These are phyloP conservation scores for Holothuria scabra DNA, from an alignment of 53 echinoderm and acorn worm species.

Conservation along the genomic window DNA sequence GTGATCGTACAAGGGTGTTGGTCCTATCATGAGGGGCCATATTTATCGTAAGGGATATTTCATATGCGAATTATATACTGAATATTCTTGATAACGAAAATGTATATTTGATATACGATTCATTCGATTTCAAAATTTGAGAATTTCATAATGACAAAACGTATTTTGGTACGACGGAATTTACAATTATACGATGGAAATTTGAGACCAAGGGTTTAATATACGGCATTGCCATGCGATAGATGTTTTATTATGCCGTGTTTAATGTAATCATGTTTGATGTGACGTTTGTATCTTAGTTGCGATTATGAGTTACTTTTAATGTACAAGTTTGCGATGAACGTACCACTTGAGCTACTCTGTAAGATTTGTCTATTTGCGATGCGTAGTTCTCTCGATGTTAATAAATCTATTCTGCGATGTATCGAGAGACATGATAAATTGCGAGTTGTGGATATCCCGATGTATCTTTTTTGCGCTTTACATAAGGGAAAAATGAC, in stretches of 20 bases:
- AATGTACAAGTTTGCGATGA: no score
- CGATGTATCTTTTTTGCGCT: constrained; percentile 10
- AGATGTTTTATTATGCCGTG: no score
- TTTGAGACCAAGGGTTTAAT: no score
- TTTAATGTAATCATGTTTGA: no score
- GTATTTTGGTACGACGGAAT: no score
- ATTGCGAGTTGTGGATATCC: constrained; percentile 7
- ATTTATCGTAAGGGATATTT: neutral
- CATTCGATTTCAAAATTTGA: no score
- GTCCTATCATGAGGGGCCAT: constrained; percentile 10
- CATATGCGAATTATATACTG: neutral
- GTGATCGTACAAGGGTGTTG: neutral
- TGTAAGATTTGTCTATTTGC: no score
- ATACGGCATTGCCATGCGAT: no score
- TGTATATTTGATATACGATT: neutral
- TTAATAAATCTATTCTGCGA: constrained; percentile 11
- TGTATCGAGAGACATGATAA: constrained; percentile 26
- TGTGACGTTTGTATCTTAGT: no score
- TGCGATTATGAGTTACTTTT: no score
- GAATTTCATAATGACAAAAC: no score
- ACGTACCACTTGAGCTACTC: neutral
- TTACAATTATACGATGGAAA: no score
- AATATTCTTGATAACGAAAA: neutral
- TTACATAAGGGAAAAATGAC: neutral
- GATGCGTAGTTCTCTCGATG: constrained; percentile 9